Percentiles rank a stretch among this genome's conserved stretches.
Evolutionary conservation across 64 coral and sea anemone genomes (phyloP).

Genomic region (Trachythela sp.): DNA sequence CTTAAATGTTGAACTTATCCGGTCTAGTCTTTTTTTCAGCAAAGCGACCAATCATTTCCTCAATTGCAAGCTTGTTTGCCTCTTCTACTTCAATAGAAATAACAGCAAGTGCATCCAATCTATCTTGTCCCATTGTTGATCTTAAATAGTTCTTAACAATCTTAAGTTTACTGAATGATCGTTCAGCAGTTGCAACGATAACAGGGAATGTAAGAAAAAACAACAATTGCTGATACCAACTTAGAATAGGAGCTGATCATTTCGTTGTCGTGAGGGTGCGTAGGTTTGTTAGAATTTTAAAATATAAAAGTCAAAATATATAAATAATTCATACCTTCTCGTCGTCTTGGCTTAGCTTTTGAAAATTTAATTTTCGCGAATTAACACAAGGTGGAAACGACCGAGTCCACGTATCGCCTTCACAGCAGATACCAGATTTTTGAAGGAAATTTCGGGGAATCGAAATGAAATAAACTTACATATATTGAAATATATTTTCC

Average conservation of each 20-base stretch:
- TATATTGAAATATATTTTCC: too few species aligned
- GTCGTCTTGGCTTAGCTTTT: too few species aligned
- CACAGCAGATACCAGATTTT: too few species aligned
- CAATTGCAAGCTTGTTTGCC: not conserved
- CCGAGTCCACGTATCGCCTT: too few species aligned
- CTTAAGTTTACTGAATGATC: not conserved
- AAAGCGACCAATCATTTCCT: not conserved
- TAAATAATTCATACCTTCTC: too few species aligned
- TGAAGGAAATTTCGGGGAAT: too few species aligned
- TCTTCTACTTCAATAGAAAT: not conserved
- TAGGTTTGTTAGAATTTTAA: too few species aligned
- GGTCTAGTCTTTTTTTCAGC: not conserved
- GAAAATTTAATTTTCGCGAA: too few species aligned
- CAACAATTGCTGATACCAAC: conserved; percentile 4
- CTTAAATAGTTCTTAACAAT: not conserved
- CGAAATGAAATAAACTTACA: too few species aligned
- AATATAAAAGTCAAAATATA: too few species aligned
- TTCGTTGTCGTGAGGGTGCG: not conserved
- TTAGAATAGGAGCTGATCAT: not conserved
- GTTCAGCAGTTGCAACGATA: not conserved
- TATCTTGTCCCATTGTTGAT: not conserved
- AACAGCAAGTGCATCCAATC: not conserved
- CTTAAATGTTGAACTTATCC: not conserved
- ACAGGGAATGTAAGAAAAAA: not conserved
- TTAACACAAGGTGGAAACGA: too few species aligned